Conservation (phyloP, 2,888 invertebrate species). For the Coenonympha glycerion region DNA sequence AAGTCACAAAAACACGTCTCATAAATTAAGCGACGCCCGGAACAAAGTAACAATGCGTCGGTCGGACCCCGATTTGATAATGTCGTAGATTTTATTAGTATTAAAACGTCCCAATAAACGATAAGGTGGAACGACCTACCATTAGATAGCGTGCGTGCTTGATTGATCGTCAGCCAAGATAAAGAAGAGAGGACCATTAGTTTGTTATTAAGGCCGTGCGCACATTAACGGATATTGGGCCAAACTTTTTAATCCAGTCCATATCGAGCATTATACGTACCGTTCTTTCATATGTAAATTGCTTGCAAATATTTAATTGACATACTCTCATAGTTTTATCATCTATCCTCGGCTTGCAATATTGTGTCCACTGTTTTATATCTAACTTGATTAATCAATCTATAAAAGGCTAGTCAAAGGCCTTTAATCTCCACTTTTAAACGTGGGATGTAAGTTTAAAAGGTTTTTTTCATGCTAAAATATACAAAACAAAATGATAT, state of each 20-base stretch:
- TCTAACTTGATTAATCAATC: no score
- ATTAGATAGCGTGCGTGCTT: constrained; percentile 45
- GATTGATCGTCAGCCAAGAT: constrained; percentile 60
- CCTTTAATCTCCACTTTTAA: no score
- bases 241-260: neutral
- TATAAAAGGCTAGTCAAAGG: no score
- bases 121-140: constrained; percentile 35
- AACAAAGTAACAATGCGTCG: constrained; percentile 20
- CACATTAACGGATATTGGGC: constrained; percentile 2
- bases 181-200: constrained; percentile 56
- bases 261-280: neutral
- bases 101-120: constrained; percentile 30
- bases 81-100: constrained; percentile 26
- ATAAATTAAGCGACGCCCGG: constrained; percentile 13
- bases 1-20: constrained; percentile 17
- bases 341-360: no score
- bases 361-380: no score
- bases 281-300: neutral
- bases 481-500: no score
- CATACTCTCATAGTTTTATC: no score
- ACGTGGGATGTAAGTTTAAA: no score
- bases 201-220: constrained; percentile 50
- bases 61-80: constrained; percentile 17
- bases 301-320: neutral
- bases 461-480: no score